Base-by-base conservation (phyloP, 2,888 invertebrate species). In the Sinhomidia bicolor region DNA sequence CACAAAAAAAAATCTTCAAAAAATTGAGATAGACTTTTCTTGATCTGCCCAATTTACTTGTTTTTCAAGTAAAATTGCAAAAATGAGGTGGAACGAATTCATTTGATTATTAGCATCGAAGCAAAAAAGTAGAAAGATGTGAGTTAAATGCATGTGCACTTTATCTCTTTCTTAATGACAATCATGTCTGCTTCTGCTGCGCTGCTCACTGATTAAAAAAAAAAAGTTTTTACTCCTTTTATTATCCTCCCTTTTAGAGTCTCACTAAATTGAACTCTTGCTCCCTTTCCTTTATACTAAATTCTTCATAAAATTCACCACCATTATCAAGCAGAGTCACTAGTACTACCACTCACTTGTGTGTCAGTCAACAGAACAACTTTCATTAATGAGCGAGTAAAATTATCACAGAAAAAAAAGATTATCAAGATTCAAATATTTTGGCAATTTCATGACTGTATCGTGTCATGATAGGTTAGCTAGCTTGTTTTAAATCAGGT, bases 351-450 rank as follows among this genome's bases (percentile, higher is more conserved):
- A 71, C 36, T 23, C 36, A 76, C 62, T 78, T 51, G 51, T 51
- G 51, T 85, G 80, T 80, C 65, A 86, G 85, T 62, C 60, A 84
- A 26, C 29, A 60, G 32, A 88, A 88, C 87, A 82, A 88, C 87
- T 88, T 82, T 88, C 81, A 88, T 82, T 88, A 88, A 76, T 80
- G 60, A 83, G 23, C 54, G 57, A 85, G 85, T 68, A 57, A 44
- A 85, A 71, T 71, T 74, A 65, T 23, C 54, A 32, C 54, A 29
- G 54, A 85, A 65, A 78, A 78, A 41, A 51, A 80, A 80, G 32
- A 60, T 29, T 76, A 26, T 76, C 41, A 76, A 41, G 84, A 84
- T 60, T 41, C 54, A 74, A 74, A 84, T 14, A 41, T 57, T 51
- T 47, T 44, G 36, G 32, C 47, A 62, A 32, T 47, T 57, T 51